Conservation (phyloP, 2,113 vertebrate species). For the Sturnira hondurensis region DNA sequence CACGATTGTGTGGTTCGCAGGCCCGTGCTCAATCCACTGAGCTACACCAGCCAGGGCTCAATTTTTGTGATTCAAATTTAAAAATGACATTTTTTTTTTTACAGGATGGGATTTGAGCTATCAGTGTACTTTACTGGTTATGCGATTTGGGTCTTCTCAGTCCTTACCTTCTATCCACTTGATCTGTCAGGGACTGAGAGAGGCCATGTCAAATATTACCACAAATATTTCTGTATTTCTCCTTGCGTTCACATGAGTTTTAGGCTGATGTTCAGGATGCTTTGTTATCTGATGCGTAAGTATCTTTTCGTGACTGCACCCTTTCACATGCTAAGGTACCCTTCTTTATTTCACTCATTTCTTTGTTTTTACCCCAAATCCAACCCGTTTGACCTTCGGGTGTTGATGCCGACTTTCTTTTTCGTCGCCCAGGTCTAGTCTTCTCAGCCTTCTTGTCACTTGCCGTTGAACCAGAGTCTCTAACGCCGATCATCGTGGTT, state of each 20-base stretch:
- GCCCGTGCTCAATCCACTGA: too few species aligned
- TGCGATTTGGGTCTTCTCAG: not conserved
- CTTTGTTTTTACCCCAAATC: not conserved
- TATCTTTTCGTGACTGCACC: not conserved
- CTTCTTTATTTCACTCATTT: not conserved
- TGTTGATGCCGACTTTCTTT: not conserved
- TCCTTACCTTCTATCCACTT: not conserved
- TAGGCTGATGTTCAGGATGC: not conserved
- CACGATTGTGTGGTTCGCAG: too few species aligned
- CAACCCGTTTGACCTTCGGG: not conserved
- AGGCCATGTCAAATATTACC: not conserved
- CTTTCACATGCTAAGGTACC: not conserved
- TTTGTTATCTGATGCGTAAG: not conserved
- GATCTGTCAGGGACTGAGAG: not conserved
- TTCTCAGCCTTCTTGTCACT: not conserved
- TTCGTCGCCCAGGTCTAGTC: not conserved
- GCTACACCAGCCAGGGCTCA: too few species aligned
- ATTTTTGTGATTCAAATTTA: not conserved
- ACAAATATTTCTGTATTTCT: not conserved
- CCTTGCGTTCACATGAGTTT: not conserved
- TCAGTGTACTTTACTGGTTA: not conserved
- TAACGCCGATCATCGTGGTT: not conserved
- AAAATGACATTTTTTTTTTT: not conserved
- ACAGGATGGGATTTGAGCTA: not conserved
- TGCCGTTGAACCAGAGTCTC: not conserved